Percentiles rank a stretch among this genome's conserved stretches.
These are phyloP conservation scores for Zaprionus gabonicus DNA, from an alignment of 1,140 invertebrate genomes.

Conservation along the genomic window DNA sequence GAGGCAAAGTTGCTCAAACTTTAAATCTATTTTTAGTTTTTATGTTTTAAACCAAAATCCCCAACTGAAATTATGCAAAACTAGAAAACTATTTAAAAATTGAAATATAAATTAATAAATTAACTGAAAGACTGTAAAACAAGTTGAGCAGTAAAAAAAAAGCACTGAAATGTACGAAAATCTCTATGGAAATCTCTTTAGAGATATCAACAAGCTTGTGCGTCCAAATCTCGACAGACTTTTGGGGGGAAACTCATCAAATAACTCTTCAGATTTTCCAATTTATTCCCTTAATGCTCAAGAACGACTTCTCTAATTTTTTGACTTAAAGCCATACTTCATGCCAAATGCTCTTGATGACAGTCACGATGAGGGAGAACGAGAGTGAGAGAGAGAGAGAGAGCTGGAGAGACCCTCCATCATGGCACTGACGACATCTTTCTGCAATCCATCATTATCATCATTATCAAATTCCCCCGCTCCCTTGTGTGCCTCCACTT, in stretches of 20 bases:
- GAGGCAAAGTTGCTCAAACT: background rate
- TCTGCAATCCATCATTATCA: conserved; percentile 36
- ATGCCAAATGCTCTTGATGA: conserved; percentile 4
- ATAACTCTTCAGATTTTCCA: background rate
- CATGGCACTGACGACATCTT: conserved; percentile 27
- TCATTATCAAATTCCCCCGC: background rate
- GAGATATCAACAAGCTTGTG: background rate
- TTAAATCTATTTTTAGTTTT: background rate
- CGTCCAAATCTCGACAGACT: background rate
- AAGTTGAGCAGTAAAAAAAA: no score
- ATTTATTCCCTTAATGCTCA: background rate
- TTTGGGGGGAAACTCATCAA: background rate
- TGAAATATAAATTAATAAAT: background rate
- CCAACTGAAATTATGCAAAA: background rate
- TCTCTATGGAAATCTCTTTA: background rate
- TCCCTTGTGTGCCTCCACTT: background rate
- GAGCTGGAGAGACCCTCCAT: background rate
- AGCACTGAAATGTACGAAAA: background rate
- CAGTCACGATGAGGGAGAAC: background rate
- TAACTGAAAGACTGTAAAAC: background rate
- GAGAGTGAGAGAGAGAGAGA: background rate
- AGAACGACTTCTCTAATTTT: background rate
- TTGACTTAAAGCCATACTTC: conserved; percentile 14
- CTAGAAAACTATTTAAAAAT: background rate
- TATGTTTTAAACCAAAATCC: no score